Conservation (phyloP, 2,888 invertebrate genomes). For the Ochlodes sylvanus region DNA sequence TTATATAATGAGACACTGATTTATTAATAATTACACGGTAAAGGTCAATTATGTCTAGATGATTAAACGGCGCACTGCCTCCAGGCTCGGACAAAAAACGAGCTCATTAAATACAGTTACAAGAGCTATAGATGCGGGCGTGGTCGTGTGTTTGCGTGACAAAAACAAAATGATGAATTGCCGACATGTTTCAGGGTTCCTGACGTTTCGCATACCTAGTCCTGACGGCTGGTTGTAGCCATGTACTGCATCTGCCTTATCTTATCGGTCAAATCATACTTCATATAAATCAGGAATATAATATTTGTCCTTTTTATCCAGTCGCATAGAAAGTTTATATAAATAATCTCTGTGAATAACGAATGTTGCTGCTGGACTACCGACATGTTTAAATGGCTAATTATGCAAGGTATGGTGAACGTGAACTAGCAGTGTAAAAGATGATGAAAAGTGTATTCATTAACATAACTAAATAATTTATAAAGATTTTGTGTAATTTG, state of each 20-base stretch:
- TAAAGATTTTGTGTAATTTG: no score
- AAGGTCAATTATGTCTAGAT: slow-evolving; percentile 46
- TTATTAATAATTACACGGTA: slow-evolving; percentile 44
- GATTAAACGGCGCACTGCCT: slow-evolving; percentile 45
- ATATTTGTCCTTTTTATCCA: slow-evolving; percentile 23
- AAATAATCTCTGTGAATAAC: slow-evolving; percentile 9
- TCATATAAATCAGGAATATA: slow-evolving; percentile 22
- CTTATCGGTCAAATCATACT: slow-evolving; percentile 36
- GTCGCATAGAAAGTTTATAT: slow-evolving; percentile 7
- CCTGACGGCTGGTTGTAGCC: neutral
- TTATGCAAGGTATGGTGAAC: neutral
- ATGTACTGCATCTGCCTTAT: slow-evolving; percentile 21
- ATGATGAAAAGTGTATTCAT: neutral
- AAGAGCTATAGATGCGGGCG: slow-evolving; percentile 55
- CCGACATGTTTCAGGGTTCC: slow-evolving; percentile 61
- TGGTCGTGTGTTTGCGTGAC: slow-evolving; percentile 59
- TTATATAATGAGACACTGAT: slow-evolving; percentile 48
- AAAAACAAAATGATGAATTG: slow-evolving; percentile 76
- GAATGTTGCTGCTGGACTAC: neutral
- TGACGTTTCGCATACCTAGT: slow-evolving; percentile 58
- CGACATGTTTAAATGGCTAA: neutral
- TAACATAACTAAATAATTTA: no score
- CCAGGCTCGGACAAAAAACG: slow-evolving; percentile 47
- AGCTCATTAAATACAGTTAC: slow-evolving; percentile 67
- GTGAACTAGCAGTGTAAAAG: neutral